Evolutionary conservation across 2,113 vertebrate species (phyloP), one percentile per base, ranked within the genome.

Genomic region (Brachypodius melanocephalos): DNA sequence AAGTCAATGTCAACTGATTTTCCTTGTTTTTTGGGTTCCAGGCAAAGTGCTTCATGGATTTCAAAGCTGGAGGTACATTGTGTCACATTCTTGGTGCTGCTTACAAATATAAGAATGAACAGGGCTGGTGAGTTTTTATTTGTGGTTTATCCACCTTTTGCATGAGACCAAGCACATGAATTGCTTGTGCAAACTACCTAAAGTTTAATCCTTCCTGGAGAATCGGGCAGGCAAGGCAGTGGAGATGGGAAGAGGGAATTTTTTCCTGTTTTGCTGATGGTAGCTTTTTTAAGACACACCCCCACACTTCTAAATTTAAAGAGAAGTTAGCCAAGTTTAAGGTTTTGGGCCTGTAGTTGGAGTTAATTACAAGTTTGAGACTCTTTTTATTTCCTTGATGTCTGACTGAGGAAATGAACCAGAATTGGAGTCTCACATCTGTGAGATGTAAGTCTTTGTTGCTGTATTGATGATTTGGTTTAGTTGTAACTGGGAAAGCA

Each of bases 11-110:
- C 22, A 22, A 22, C 29, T 22, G 43, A 14, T 65, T 49, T 38
- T n/a, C 6, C 40, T 83, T 82, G 25, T 75, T 62, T 78, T 42
- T 61, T 83, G 67, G n/a, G 40, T 97, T 97, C 51, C 82, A 99
- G 99, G 98, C 99, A 66, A 99, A 99, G 87, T 99, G 99, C 97
- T 99, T 99, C 98, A 97, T 99, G 98, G 99, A 99, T 98, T 99
- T 99, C 96, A 99, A 99, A 98, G 98, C 99, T 51, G 99, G 98
- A 55, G 99, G 99, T 51, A 98, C 99, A 72, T 98, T 99, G 54
- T 99, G 99, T 98, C 99, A 99, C 96, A 99, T 99, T 97, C 97
- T 99, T 92, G 99, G 99, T 58, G 99, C 99, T 62, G 99, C 99
- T 93, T 99, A 99, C 98, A 99, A 99, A 96, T 99, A 99, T 83